Evolutionary conservation across 2,888 invertebrate species (phyloP), one percentile per base, ranked within the genome.

Genomic region (Harpagoxenus sublaevis): DNA sequence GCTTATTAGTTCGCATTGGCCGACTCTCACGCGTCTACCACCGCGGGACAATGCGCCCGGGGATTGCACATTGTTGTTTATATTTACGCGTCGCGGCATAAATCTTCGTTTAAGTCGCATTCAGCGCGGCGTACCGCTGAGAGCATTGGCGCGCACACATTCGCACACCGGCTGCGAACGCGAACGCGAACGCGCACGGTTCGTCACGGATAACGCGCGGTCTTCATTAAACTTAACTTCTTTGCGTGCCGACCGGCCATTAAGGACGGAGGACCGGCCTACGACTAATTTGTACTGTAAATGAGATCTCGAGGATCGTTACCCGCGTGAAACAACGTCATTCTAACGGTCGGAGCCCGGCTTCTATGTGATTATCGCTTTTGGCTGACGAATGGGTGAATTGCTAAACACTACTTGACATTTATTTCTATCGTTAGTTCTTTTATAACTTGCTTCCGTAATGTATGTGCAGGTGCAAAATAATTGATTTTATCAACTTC

Each of bases 21-120:
- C 85, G 87, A 83, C 88, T 87, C 92, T 87, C 86, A 83, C 87
- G 84, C 86, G 79, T 79, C 88, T 87, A 85, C 85, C 86, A 70
- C 86, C 3, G 71, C 89, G 74, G 93, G 92, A 94, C 94, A 94
- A 95, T 95, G 91, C 92, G 90, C 84, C 57, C 91, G 84, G 86
- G 92, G 94, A 95, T 94, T 95, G 94, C 94, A 93, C 92, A 94
- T 95, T 94, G 94, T 94, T 94, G 94, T 94, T 94, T 94, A 94
- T 94, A 93, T 93, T 94, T 94, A 94, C 93, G 92, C 92, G 92
- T 84, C 90, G 91, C 91, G 90, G 92, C 94, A 94, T 95, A 95
- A 95, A 95, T 95, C 94, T 94, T 95, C 94, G 94, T 95, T 95
- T 94, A 94, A 93, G 92, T 92, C 88, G 93, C 92, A 95, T 95